phyloP scores from a whole-genome alignment of 2,113 vertebrate genomes.

The Galeopterus variegatus region DNA sequence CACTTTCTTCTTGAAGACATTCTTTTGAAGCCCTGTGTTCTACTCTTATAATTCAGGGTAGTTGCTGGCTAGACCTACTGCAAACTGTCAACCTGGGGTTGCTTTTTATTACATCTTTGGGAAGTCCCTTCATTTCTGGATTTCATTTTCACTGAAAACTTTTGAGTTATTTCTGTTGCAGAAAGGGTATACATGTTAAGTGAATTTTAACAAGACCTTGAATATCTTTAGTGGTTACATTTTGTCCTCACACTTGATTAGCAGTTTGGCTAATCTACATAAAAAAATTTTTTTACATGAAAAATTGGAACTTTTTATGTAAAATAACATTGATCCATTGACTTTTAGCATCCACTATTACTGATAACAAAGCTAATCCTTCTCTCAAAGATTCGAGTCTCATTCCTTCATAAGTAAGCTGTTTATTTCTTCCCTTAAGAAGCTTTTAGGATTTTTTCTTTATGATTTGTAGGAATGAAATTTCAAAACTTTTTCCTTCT shows the following conservation, averaged over 20 bases:
- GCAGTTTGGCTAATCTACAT: neutral
- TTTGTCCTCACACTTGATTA: neutral
- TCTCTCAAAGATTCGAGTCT: neutral
- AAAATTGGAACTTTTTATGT: neutral
- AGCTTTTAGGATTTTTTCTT: neutral
- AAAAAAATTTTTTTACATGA: too few species aligned
- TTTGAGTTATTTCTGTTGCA: neutral
- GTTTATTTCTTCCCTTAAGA: neutral
- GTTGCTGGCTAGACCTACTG: neutral
- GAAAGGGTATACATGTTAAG: neutral
- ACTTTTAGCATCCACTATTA: neutral
- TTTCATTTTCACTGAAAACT: constrained; percentile 3
- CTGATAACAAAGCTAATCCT: neutral
- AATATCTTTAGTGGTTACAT: neutral
- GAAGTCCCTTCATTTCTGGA: neutral
- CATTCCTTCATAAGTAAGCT: neutral
- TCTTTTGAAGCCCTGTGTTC: neutral
- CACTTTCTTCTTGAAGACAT: neutral
- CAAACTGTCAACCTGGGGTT: neutral
- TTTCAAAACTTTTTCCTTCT: neutral
- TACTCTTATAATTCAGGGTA: neutral
- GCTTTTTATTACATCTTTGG: neutral
- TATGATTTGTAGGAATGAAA: neutral
- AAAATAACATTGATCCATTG: neutral
- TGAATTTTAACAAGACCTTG: neutral